Percentiles rank a stretch among this genome's conserved stretches.
These are phyloP conservation scores for Ptyas mucosa DNA, from an alignment of 2,113 vertebrate species.

Conservation along the genomic window DNA sequence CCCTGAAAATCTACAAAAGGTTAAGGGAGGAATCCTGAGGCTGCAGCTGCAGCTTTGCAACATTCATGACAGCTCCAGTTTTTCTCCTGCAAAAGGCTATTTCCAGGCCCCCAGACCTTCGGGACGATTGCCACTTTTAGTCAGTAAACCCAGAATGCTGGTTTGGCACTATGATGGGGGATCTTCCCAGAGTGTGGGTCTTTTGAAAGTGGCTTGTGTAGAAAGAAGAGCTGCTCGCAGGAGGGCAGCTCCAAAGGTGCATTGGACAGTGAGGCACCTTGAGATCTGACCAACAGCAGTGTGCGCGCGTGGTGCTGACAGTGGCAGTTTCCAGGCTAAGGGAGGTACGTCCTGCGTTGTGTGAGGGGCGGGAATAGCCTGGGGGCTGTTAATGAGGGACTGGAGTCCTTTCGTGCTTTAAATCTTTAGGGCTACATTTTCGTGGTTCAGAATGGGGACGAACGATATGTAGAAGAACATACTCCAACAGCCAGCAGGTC, in stretches of 20 bases:
- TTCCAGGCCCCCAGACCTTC: not conserved
- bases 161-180: not conserved
- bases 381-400: not conserved
- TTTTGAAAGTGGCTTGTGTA: not conserved
- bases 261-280: not conserved
- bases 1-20: not conserved
- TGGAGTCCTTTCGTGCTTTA: not conserved
- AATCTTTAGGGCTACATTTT: not conserved
- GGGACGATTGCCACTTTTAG: not conserved
- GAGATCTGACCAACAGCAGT: not conserved
- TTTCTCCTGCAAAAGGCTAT: not conserved
- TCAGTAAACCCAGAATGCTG: not conserved
- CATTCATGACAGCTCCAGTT: not conserved
- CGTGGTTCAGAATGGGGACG: not conserved
- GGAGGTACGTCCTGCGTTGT: not conserved
- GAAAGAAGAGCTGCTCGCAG: not conserved
- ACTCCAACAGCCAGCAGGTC: rapidly evolving
- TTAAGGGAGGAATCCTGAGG: not conserved
- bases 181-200: not conserved
- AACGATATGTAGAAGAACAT: not conserved
- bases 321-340: not conserved
- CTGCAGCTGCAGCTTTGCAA: not conserved
- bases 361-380: not conserved
- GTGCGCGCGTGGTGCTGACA: not conserved
- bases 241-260: too few relatives aligned